Evolutionary conservation across 2,888 invertebrate genomes (phyloP), one percentile per base, ranked within the genome.

Genomic region (Geotrupes spiniger): DNA sequence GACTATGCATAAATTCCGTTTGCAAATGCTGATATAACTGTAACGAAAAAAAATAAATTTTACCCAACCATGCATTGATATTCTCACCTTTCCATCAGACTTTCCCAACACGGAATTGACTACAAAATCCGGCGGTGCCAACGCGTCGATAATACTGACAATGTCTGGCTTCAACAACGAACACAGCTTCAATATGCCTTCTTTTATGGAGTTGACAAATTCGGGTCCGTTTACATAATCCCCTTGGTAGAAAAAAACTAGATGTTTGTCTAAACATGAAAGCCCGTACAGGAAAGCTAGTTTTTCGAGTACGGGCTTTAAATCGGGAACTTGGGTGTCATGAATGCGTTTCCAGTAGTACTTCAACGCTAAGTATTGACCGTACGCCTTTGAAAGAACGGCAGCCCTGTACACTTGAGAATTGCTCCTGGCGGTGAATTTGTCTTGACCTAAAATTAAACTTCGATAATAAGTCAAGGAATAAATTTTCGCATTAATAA

Each of bases 71-170:
- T 36, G 15, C 9, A 63, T n/a, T n/a, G n/a, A n/a, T n/a, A n/a
- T n/a, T n/a, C 72, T 72, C 63, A 89, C 89, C 76, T 84, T 80
- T 53, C 95, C 95, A 76, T 94, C 89, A 17, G 92, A 85, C 64
- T 78, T 81, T 42, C 90, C 95, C 11, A 95, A 78, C 26, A 89
- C 85, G 0, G 94, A 94, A 72, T 92, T 89, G 9, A 95, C 76
- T 26, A 92, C 83, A 68, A 89, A 93, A 74, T 95, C 95, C 0
- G 94, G 88, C 1, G 92, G 92, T 2, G 94, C 89, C 16, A 95
- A 76, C 17, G 87, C 87, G 69, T 96, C 95, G 2, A 86, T 89
- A 2, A 94, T 79, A 1, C 83, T 74, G 0, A 94, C 83, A 0
- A 87, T 79, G 28, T 92, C 87, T 6, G 81, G 77, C 71, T 88